Evolutionary conservation across 2,113 vertebrate genomes (phyloP), one percentile per base, ranked within the genome.

Genomic region (Pangasianodon gigas): DNA sequence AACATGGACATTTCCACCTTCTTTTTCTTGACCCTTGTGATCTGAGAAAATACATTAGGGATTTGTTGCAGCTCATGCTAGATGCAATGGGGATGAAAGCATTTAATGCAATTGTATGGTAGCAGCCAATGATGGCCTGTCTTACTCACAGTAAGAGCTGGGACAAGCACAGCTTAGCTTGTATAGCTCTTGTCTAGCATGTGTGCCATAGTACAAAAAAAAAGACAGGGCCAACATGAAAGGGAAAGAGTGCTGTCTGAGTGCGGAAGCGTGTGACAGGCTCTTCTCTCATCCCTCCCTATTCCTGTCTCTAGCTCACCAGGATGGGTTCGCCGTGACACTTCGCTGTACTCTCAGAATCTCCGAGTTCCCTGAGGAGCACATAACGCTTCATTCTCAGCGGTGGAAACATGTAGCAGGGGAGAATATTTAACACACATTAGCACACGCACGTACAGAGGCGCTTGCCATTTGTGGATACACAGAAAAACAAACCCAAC

Each of bases 381-480:
- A 7, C 41, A 46, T 46, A 85, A 89, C 85, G 91, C 93, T 89
- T 91, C 92, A 90, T 93, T 93, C 93, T 92, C 91, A 87, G 56
- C 32, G 89, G 26, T 91, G 85, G 87, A 91, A 91, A 84, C 85
- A 84, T 89, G 84, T 84, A 91, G 92, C 51, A 90, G 87, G 89
- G 56, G 91, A 90, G 90, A 90, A 91, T 91, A 71, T 89, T 62
- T 84, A 87, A 92, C 10, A 58, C 87, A 91, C 48, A 82, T 89
- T 84, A 84, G 75, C 91, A 90, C 46, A 84, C 56, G 62, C 89
- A 90, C 84, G n/a, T 51, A 88, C 86, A n/a, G 32, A 90, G 13
- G n/a, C n/a, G 7, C 52, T 56, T 71, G 62, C 54, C 82, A 51
- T 67, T 79, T 44, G 51, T 19, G 65, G 84, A 84, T 48, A 75